Conservation (phyloP, 2,113 vertebrate genomes). For the Archilochus colubris region DNA sequence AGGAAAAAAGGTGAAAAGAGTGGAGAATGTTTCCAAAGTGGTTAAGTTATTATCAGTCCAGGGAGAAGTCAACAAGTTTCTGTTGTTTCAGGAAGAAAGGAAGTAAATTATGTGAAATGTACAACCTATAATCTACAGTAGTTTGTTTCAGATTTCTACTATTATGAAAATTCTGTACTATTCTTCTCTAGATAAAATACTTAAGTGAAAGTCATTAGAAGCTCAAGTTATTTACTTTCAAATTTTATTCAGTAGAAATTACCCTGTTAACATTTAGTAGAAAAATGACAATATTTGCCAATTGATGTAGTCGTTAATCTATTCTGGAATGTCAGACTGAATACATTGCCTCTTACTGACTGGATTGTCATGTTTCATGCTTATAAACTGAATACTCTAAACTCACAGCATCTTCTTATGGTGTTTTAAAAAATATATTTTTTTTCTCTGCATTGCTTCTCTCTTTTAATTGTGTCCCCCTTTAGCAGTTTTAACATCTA, state of each 20-base stretch:
- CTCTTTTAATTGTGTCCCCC: background rate
- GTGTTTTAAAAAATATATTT: background rate
- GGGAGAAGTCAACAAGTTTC: background rate
- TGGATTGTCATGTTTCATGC: background rate
- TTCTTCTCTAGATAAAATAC: background rate
- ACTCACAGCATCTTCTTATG: conserved; percentile 24
- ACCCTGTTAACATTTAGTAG: conserved; percentile 10
- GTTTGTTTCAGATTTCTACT: background rate
- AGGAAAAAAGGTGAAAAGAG: background rate
- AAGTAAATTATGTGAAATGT: background rate
- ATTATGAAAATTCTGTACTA: background rate
- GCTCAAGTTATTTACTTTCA: conserved; percentile 4
- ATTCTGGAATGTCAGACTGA: conserved; percentile 1
- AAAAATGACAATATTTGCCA: conserved; percentile 31
- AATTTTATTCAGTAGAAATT: conserved; percentile 35
- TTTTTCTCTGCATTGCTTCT: background rate
- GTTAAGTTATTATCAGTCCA: background rate
- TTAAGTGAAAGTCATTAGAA: conserved; percentile 2
- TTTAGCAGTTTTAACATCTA: background rate
- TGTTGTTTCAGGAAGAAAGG: background rate
- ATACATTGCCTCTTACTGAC: background rate
- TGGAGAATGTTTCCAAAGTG: background rate
- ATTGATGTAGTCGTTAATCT: background rate
- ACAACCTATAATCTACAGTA: background rate
- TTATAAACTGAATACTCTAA: background rate